Evolutionary conservation across 2,113 vertebrate species (phyloP).

Genomic region (Limanda limanda): DNA sequence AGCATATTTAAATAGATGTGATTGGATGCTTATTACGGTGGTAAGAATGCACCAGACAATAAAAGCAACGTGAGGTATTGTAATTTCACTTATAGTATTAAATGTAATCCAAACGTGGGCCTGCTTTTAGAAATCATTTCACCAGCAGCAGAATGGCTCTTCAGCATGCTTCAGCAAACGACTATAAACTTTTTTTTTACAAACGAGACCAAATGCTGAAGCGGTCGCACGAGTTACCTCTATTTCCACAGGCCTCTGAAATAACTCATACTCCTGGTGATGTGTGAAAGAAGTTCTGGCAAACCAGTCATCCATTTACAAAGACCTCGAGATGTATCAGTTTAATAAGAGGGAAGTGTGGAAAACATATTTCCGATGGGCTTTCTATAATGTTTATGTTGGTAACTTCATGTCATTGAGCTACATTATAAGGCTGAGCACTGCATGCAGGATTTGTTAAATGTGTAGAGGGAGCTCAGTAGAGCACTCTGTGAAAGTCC

Average conservation of each 20-base stretch:
- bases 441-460: conserved; percentile 9
- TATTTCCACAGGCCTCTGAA: conserved; percentile 14
- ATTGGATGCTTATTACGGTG: conserved; percentile 48
- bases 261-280: conserved; percentile 42
- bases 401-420: conserved; percentile 28
- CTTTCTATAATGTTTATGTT: conserved; percentile 15
- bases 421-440: conserved; percentile 1
- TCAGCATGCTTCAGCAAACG: conserved; percentile 31
- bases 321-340: conserved; percentile 22
- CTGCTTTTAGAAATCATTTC: conserved; percentile 25
- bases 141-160: conserved; percentile 41
- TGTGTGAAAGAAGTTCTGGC: conserved; percentile 54
- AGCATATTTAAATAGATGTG: conserved; percentile 38
- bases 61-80: conserved; percentile 42
- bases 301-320: conserved; percentile 36
- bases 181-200: conserved; percentile 26
- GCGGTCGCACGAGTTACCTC: conserved; percentile 2
- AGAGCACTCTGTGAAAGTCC: no score
- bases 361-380: conserved; percentile 29
- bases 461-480: conserved; percentile 3
- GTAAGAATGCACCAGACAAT: conserved; percentile 53
- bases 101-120: conserved; percentile 12
- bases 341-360: conserved; percentile 27
- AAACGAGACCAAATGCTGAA: conserved; percentile 34
- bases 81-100: conserved; percentile 37